These are phyloP conservation scores for Philaethria dido DNA, from an alignment of 2,888 invertebrate genomes.

Conservation along the genomic window DNA sequence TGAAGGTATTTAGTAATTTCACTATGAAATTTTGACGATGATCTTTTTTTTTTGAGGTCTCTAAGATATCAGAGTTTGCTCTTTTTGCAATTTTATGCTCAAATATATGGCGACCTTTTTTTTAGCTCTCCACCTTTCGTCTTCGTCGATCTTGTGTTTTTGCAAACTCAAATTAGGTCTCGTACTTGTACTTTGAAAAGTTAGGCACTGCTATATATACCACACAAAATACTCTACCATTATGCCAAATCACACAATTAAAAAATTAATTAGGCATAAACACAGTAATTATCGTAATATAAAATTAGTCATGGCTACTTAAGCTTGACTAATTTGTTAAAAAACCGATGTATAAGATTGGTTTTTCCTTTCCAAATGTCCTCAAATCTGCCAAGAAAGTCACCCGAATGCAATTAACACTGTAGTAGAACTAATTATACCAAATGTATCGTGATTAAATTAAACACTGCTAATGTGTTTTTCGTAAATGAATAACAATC, in stretches of 20 bases:
- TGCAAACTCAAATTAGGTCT: too few species aligned
- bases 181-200: too few species aligned
- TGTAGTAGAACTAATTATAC: slow-evolving; percentile 12
- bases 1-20: too few species aligned
- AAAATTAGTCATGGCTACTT: not conserved
- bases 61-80: too few species aligned
- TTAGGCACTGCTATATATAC: too few species aligned
- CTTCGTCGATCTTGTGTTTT: too few species aligned
- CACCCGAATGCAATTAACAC: slow-evolving; percentile 3
- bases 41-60: too few species aligned
- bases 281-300: not conserved
- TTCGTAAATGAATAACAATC: slow-evolving; percentile 6
- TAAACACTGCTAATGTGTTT: slow-evolving; percentile 14
- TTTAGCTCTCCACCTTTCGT: too few species aligned
- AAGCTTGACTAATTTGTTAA: too few species aligned
- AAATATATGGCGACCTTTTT: too few species aligned
- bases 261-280: not conserved
- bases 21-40: too few species aligned
- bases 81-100: too few species aligned
- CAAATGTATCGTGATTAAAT: slow-evolving; percentile 25
- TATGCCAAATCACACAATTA: not conserved
- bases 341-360: not conserved
- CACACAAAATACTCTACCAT: not conserved
- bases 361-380: slow-evolving; percentile 11
- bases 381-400: slow-evolving; percentile 2